Conservation (phyloP, 2,888 invertebrate genomes). For the Alloplasta piceator region DNA sequence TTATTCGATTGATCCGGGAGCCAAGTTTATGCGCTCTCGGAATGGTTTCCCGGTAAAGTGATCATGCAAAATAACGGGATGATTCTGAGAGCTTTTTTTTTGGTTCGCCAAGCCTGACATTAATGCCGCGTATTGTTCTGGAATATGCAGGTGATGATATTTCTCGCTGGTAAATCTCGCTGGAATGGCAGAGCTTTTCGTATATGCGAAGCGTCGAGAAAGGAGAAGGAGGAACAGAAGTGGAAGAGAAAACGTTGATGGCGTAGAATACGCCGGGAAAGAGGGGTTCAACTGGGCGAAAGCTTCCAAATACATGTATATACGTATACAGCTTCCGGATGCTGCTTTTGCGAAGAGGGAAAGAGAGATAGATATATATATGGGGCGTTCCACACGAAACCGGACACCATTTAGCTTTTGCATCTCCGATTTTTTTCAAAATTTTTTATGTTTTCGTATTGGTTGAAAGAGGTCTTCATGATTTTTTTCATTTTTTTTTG, state of each 20-base stretch:
- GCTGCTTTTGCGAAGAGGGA: conserved; percentile 50
- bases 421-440: too few species aligned
- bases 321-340: conserved; percentile 40
- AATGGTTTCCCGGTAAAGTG: not conserved
- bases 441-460: too few species aligned
- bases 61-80: not conserved
- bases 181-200: conserved; percentile 30
- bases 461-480: too few species aligned
- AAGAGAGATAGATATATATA: conserved; percentile 37
- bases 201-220: conserved; percentile 36
- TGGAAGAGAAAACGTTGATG: conserved; percentile 57
- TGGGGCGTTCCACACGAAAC: too few species aligned
- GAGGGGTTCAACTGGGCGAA: conserved; percentile 53
- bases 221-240: conserved; percentile 30
- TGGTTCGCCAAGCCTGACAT: not conserved
- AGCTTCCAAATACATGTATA: conserved; percentile 42
- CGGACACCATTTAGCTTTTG: too few species aligned
- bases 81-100: not conserved
- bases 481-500: too few species aligned
- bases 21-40: not conserved
- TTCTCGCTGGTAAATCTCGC: conserved; percentile 33
- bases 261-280: conserved; percentile 57
- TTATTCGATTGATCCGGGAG: not conserved
- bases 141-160: conserved; percentile 31
- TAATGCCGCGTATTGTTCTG: not conserved